These are phyloP conservation scores for Bombylius major DNA, from an alignment of 2,888 invertebrate species.

Conservation along the genomic window DNA sequence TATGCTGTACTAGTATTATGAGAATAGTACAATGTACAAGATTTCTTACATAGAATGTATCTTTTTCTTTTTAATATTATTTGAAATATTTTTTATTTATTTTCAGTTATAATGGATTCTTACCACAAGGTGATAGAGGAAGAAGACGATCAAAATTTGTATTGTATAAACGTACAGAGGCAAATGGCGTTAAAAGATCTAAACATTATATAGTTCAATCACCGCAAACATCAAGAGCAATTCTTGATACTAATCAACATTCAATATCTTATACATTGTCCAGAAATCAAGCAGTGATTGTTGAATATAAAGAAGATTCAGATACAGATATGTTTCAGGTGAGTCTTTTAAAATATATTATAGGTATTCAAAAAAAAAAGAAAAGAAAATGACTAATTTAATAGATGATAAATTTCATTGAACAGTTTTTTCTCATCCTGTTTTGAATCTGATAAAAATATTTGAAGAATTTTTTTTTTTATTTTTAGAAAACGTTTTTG, in stretches of 20 bases:
- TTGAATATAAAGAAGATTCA: constrained; percentile 91
- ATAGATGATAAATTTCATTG: background rate
- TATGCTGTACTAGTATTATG: too few relatives aligned
- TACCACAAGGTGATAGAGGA: constrained; percentile 87
- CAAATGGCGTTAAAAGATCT: constrained; percentile 89
- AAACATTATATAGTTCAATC: constrained; percentile 94
- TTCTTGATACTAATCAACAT: constrained; percentile 86
- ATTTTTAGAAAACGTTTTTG: too few relatives aligned
- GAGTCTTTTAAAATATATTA: constrained; percentile 20
- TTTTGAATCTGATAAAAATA: too few relatives aligned
- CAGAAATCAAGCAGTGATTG: constrained; percentile 93
- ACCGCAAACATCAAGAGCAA: constrained; percentile 88
- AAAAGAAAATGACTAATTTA: background rate
- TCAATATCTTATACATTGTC: constrained; percentile 95
- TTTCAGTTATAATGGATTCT: constrained; percentile 80
- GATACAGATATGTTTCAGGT: constrained; percentile 99
- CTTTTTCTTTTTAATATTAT: constrained; percentile 19
- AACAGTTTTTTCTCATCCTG: background rate
- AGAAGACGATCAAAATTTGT: constrained; percentile 90
- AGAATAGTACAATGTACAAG: too few relatives aligned
- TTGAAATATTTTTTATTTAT: background rate
- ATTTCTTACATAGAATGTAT: too few relatives aligned
- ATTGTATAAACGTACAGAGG: constrained; percentile 65
- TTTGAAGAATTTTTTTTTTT: too few relatives aligned
- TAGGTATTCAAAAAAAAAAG: too few relatives aligned